Conservation (phyloP, 2,797 vertebrate species). For the Silurus lanzhouensis region DNA sequence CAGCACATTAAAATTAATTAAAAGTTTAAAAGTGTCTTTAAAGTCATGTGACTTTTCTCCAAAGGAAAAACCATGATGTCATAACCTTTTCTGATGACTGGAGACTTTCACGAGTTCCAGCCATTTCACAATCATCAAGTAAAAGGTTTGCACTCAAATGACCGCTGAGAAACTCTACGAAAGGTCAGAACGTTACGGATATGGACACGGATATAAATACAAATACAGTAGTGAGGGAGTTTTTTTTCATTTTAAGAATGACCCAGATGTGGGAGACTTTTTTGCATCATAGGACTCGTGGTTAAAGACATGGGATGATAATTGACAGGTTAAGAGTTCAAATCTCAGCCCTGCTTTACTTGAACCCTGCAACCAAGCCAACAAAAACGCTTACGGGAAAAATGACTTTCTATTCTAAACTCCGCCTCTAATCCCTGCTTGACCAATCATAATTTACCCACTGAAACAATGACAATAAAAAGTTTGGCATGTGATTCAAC, state of each 20-base stretch:
- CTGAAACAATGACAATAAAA: not conserved
- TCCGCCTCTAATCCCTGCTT: not conserved
- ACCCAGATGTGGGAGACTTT: not conserved
- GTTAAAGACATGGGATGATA: not conserved
- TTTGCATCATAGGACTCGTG: not conserved
- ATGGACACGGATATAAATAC: too few relatives aligned
- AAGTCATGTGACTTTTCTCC: not conserved
- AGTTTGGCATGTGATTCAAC: too few relatives aligned
- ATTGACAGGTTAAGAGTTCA: not conserved
- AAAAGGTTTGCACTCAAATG: not conserved
- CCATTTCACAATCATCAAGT: not conserved
- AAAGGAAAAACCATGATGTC: not conserved
- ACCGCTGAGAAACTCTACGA: not conserved
- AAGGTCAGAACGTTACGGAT: not conserved
- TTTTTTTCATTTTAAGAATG: not conserved
- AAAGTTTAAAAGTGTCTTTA: not conserved
- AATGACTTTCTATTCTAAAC: not conserved
- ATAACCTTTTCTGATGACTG: not conserved
- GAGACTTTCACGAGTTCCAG: not conserved
- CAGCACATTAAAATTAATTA: too few relatives aligned
- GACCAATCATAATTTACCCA: not conserved
- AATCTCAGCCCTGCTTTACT: not conserved
- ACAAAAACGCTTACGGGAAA: too few relatives aligned
- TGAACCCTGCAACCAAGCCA: not conserved
- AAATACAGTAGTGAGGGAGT: not conserved